A percentile compares a stretch with the other conserved stretches of the same genome.
Evolutionary conservation across 2,888 invertebrate species (phyloP).

Genomic region (Torymus texanus): DNA sequence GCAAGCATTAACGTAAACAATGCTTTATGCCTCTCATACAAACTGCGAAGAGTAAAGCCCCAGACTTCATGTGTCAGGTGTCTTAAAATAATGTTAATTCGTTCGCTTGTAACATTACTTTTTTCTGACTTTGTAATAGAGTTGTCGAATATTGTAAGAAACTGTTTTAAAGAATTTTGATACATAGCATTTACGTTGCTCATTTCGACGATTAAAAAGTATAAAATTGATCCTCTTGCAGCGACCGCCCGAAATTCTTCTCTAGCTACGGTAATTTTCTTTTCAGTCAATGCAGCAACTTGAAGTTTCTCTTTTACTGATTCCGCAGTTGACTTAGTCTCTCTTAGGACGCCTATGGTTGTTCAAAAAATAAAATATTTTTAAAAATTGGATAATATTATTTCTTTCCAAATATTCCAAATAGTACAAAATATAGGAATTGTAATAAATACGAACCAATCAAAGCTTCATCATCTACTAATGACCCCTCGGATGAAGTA

Average conservation of each 20-base stretch:
- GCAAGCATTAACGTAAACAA: slow-evolving; percentile 95
- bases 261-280: slow-evolving; percentile 93
- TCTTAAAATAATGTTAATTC: slow-evolving; percentile 91
- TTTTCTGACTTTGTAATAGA: slow-evolving; percentile 94
- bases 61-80: slow-evolving; percentile 95
- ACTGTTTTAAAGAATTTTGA: slow-evolving; percentile 96
- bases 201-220: slow-evolving; percentile 98
- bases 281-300: slow-evolving; percentile 94
- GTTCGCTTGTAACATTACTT: slow-evolving; percentile 88
- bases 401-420: not conserved
- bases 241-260: slow-evolving; percentile 98
- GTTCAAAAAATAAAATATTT: not conserved
- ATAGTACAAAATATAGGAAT: not conserved
- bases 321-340: slow-evolving; percentile 90
- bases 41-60: slow-evolving; percentile 92
- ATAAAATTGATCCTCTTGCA: slow-evolving; percentile 93
- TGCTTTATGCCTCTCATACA: slow-evolving; percentile 95
- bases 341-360: slow-evolving; percentile 83
- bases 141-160: slow-evolving; percentile 93
- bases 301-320: slow-evolving; percentile 96
- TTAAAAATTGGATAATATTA: not conserved
- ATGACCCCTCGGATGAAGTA: slow-evolving; percentile 93
- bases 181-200: slow-evolving; percentile 97
- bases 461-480: slow-evolving; percentile 96
- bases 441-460: slow-evolving; percentile 81